Conservation (phyloP, 2,888 invertebrate species). For the Drosophila formosana region DNA sequence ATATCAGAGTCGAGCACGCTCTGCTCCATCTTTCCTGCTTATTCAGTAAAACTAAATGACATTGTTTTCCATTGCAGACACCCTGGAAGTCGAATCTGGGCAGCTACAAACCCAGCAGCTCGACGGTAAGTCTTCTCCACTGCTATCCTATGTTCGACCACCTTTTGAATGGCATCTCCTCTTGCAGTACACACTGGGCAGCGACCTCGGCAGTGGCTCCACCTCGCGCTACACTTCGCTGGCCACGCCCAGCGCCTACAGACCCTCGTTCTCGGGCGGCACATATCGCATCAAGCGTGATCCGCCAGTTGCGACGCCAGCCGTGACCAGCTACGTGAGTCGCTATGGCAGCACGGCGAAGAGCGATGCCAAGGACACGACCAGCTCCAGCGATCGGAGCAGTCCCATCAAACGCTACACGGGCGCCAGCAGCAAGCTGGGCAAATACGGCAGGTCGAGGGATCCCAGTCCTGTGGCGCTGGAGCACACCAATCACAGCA, state of each 20-base stretch:
- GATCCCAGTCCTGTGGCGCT: constrained; percentile 84
- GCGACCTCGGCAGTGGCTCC: constrained; percentile 75
- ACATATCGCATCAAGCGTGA: constrained; percentile 85
- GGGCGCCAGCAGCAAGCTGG: constrained; percentile 64
- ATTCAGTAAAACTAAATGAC: not conserved
- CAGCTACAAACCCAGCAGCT: constrained; percentile 81
- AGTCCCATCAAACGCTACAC: constrained; percentile 78
- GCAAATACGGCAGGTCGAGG: constrained; percentile 82
- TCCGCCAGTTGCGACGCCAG: constrained; percentile 56
- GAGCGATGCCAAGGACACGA: constrained; percentile 61
- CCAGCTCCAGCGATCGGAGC: constrained; percentile 65
- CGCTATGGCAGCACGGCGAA: constrained; percentile 72
- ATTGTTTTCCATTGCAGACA: constrained; percentile 67
- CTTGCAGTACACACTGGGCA: constrained; percentile 81
- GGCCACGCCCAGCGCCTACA: constrained; percentile 83
- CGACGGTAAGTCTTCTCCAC: constrained; percentile 70
- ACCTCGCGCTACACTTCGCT: constrained; percentile 81
- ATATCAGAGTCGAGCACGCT: too few relatives aligned
- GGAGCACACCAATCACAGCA: constrained; percentile 81
- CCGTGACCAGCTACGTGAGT: constrained; percentile 79
- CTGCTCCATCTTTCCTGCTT: not conserved
- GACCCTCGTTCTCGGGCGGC: constrained; percentile 85
- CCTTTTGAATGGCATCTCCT: not conserved
- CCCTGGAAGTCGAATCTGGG: constrained; percentile 84
- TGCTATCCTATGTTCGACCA: too few relatives aligned